Percentiles rank a stretch among this genome's conserved stretches.
Evolutionary conservation across 2,113 vertebrate species (phyloP).

Genomic region (Neotoma lepida): DNA sequence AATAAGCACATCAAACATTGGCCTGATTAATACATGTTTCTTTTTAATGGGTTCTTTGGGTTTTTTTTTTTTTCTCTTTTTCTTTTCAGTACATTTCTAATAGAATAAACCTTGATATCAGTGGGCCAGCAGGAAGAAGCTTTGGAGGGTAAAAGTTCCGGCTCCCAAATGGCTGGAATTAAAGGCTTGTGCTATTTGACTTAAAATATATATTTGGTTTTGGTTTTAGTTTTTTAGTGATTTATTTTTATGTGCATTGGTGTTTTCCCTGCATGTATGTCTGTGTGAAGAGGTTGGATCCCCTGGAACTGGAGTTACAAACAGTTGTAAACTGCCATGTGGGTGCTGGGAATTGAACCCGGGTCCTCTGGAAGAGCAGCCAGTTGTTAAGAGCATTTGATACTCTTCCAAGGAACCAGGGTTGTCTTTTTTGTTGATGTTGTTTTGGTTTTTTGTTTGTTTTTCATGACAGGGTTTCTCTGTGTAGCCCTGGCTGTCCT

Average conservation of each 20-base stretch:
- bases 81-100: neutral
- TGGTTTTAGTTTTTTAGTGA: too few relatives aligned
- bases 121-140: neutral
- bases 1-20: neutral
- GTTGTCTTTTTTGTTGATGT: neutral
- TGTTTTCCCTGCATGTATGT: neutral
- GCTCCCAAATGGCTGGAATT: neutral
- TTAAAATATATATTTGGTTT: neutral
- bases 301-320: neutral
- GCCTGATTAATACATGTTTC: accelerated
- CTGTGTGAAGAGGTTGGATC: neutral
- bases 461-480: neutral
- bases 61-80: neutral
- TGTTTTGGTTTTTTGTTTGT: neutral
- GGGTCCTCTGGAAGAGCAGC: neutral
- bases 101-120: neutral
- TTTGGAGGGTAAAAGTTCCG: neutral
- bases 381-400: neutral
- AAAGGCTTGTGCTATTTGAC: neutral
- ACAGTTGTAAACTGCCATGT: neutral
- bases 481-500: too few relatives aligned
- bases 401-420: neutral
- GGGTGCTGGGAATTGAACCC: neutral
- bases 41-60: neutral
- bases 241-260: neutral